Evolutionary conservation across 2,888 invertebrate species (phyloP), one percentile per base, ranked within the genome.

Genomic region (Hedychridium roseum): DNA sequence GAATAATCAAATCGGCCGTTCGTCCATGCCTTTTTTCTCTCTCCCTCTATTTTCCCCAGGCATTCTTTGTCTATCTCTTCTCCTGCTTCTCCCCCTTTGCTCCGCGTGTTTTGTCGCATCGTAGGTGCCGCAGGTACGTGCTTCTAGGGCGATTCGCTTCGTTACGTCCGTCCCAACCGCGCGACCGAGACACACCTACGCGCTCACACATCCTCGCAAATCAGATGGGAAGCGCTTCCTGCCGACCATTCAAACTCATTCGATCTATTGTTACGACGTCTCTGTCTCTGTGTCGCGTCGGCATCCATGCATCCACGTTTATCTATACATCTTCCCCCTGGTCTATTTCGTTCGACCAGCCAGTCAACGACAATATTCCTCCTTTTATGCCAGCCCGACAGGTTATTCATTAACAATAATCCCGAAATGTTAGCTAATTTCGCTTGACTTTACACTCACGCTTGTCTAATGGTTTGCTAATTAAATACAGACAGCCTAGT

Each of bases 181-280:
- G 34, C 6, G n/a, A 36, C 36, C 14, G 32, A 12, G 15, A 31
- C 7, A 7, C 37, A 26, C 43, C 34, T 23, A 28, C 46, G 44
- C 44, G 51, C 43, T 48, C 63, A 53, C 51, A 51, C 51, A 48
- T 59, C 60, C 66, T 70, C 60, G 59, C 61, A 64, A 70, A 65
- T 73, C 67, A 65, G 64, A 67, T 70, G 64, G 67, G 67, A 65
- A 70, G 60, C 64, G 58, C 61, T 70, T 72, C 72, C 72, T 70
- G 66, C 57, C 57, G 54, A 43, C 57, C 62, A 58, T 68, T 65
- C 66, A 66, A 57, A 51, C 40, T 59, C 61, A 60, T 60, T 62
- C 68, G 57, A 66, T 64, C 62, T 60, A 68, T 68, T 71, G 68
- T 68, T 56, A 41, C 20, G 28, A 54, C 60, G 60, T 57, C 50